Evolutionary conservation across 2,797 vertebrate genomes (phyloP).

Genomic region (Zenarchopterus dispar): DNA sequence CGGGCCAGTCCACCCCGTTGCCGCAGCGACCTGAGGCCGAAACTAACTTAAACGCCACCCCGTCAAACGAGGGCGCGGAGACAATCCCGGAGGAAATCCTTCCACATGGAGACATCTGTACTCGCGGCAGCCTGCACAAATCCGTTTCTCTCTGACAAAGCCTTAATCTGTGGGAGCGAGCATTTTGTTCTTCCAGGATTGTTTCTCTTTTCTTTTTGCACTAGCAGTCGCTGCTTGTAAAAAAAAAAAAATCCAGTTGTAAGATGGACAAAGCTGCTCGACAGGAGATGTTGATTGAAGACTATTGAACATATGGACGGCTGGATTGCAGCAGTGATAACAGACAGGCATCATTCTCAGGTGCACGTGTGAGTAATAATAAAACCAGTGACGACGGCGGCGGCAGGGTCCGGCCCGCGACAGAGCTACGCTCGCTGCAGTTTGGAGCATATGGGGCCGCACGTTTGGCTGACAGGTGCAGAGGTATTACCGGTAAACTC

Average conservation of each 20-base stretch:
- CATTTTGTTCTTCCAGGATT: slow-evolving; percentile 59
- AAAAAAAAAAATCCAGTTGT: slow-evolving; percentile 62
- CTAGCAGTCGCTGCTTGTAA: slow-evolving; percentile 38
- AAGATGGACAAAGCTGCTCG: slow-evolving; percentile 73
- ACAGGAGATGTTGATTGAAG: slow-evolving; percentile 67
- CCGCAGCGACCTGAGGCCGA: slow-evolving; percentile 43
- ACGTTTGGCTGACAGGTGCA: slow-evolving; percentile 71
- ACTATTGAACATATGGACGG: slow-evolving; percentile 73
- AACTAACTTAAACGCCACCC: slow-evolving; percentile 55
- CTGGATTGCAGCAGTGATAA: slow-evolving; percentile 69
- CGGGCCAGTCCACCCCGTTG: slow-evolving; percentile 35
- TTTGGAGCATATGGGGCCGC: slow-evolving; percentile 57
- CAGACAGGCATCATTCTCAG: slow-evolving; percentile 56
- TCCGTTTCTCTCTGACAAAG: slow-evolving; percentile 77
- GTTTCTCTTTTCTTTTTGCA: slow-evolving; percentile 43
- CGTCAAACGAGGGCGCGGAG: slow-evolving; percentile 64
- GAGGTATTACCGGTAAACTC: slow-evolving; percentile 68
- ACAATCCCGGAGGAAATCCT: slow-evolving; percentile 77
- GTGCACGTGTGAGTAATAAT: slow-evolving; percentile 46
- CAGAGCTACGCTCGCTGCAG: slow-evolving; percentile 64
- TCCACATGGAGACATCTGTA: slow-evolving; percentile 77
- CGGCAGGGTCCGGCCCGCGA: slow-evolving; percentile 62
- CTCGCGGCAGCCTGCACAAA: slow-evolving; percentile 72
- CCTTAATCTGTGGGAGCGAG: slow-evolving; percentile 73
- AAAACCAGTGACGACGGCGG: slow-evolving; percentile 66